Percentiles rank a stretch among this genome's conserved stretches.
Conservation (phyloP, 2,888 invertebrate species). For the Nephrotoma guestfalica region DNA sequence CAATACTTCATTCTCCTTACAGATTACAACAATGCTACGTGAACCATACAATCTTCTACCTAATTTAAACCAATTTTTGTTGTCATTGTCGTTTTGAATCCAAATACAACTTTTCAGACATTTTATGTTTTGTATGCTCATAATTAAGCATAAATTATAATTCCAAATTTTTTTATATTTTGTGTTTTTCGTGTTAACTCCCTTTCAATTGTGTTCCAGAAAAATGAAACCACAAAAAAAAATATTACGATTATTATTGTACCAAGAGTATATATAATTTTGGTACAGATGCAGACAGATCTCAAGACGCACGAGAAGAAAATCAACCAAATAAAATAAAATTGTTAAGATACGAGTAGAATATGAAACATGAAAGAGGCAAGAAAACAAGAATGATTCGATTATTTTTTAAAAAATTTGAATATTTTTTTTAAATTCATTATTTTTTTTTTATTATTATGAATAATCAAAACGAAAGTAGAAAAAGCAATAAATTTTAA, state of each 20-base stretch:
- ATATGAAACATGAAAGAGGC: neutral
- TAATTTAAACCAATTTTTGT: neutral
- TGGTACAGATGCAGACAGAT: neutral
- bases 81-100: neutral
- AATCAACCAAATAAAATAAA: neutral
- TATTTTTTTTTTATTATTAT: neutral
- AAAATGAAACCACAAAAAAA: neutral
- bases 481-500: neutral
- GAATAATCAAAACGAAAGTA: neutral
- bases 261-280: neutral
- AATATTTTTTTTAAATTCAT: neutral
- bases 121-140: neutral
- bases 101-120: neutral
- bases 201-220: neutral
- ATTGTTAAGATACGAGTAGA: neutral
- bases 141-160: neutral
- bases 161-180: neutral
- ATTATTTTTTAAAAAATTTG: neutral
- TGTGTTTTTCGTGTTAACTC: neutral
- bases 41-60: neutral
- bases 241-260: neutral
- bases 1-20: neutral
- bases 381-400: neutral
- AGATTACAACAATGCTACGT: neutral
- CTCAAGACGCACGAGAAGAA: neutral